phyloP scores from a whole-genome alignment of 2,797 vertebrate species.

The Amphiprion clarkii region DNA sequence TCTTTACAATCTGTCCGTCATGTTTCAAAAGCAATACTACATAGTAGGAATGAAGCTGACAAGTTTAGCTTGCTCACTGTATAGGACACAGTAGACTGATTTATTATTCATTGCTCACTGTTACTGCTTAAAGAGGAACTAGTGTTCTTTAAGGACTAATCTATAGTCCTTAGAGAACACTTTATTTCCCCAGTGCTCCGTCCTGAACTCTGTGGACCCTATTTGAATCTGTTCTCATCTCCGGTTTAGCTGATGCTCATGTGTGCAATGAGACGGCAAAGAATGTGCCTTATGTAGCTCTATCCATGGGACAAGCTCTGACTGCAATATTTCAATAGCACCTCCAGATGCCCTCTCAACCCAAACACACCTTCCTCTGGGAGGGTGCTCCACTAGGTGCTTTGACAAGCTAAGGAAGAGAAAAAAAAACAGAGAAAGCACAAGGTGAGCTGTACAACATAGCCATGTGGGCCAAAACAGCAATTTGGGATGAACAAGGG shows the following conservation, averaged over 20 bases:
- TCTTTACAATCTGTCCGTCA: slow-evolving; percentile 18
- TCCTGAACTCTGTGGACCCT: slow-evolving; percentile 52
- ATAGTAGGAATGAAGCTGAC: slow-evolving; percentile 38
- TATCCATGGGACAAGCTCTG: slow-evolving; percentile 62
- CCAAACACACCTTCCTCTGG: slow-evolving; percentile 53
- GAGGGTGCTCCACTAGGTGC: slow-evolving; percentile 78
- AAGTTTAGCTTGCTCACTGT: slow-evolving; percentile 40
- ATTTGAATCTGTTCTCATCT: slow-evolving; percentile 42
- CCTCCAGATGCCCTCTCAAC: slow-evolving; percentile 65
- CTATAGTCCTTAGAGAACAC: slow-evolving; percentile 50
- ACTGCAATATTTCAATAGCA: slow-evolving; percentile 65
- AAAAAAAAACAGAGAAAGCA: slow-evolving; percentile 65
- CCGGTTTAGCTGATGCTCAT: slow-evolving; percentile 55
- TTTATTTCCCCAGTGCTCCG: slow-evolving; percentile 58
- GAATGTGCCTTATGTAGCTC: slow-evolving; percentile 61
- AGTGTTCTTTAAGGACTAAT: slow-evolving; percentile 47
- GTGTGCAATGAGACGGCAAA: slow-evolving; percentile 63
- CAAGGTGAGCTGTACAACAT: slow-evolving; percentile 79
- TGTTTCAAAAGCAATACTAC: slow-evolving; percentile 24
- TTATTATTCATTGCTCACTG: slow-evolving; percentile 40
- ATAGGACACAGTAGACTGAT: slow-evolving; percentile 46
- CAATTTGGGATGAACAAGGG: slow-evolving; percentile 65
- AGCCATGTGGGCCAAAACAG: slow-evolving; percentile 63
- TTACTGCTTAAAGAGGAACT: slow-evolving; percentile 46
- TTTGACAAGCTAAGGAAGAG: slow-evolving; percentile 73